Conservation (phyloP, 2,113 vertebrate species). For the Clarias gariepinus region DNA sequence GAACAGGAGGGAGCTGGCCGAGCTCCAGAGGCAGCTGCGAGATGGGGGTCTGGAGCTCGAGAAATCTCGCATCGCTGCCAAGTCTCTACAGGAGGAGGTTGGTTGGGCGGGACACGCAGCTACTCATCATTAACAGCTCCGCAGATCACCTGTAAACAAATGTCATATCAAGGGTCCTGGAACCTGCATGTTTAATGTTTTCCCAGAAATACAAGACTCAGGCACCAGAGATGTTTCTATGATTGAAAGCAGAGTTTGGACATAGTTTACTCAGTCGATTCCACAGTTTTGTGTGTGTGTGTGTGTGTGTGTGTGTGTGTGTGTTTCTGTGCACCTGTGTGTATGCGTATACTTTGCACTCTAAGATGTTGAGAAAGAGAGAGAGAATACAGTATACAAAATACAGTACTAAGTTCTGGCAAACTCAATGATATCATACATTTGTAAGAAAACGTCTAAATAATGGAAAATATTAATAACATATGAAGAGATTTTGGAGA, state of each 20-base stretch:
- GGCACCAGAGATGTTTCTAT: background rate
- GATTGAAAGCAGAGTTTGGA: background rate
- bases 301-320: background rate
- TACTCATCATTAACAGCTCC: constrained; percentile 11
- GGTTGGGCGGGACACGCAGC: background rate
- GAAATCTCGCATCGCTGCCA: constrained; percentile 70
- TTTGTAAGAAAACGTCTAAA: background rate
- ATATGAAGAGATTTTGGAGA: background rate
- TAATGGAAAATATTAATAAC: background rate
- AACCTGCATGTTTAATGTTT: background rate
- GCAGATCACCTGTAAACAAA: constrained; percentile 19
- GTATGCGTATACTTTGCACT: no score
- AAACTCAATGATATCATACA: background rate
- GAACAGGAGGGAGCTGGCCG: constrained; percentile 81
- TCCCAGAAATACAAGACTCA: background rate
- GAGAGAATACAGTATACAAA: background rate
- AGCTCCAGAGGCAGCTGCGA: constrained; percentile 84
- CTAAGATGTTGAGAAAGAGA: no score
- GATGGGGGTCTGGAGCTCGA: constrained; percentile 85
- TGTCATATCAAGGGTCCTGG: background rate
- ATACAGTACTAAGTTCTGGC: background rate
- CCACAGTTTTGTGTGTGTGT: background rate
- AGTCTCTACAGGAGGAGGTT: constrained; percentile 89
- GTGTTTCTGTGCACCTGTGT: background rate
- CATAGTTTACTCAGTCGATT: background rate